A percentile compares a stretch with the other conserved stretches of the same genome.
These are phyloP conservation scores for Emydoidea blandingii DNA, from an alignment of 2,797 vertebrate species.

Conservation along the genomic window DNA sequence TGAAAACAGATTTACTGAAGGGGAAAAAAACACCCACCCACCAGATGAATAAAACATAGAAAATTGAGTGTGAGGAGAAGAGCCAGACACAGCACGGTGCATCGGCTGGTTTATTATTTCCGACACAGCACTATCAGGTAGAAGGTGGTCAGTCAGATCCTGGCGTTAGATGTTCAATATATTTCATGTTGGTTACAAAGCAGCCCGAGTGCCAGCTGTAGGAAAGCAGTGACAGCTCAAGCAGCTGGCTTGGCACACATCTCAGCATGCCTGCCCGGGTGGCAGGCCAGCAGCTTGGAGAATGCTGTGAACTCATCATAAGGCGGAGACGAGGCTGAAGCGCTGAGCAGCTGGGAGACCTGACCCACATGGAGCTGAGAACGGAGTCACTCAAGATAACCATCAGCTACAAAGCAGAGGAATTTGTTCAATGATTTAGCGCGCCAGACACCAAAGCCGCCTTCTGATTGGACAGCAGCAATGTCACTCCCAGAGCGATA, in stretches of 20 bases:
- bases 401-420: not conserved
- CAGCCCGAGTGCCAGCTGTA: not conserved
- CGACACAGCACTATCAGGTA: not conserved
- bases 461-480: not conserved
- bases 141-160: not conserved
- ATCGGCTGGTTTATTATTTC: not conserved
- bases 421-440: not conserved
- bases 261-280: not conserved
- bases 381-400: not conserved
- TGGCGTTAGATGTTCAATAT: too few species aligned
- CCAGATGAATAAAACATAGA: not conserved
- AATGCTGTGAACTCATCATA: not conserved
- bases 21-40: not conserved
- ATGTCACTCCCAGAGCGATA: not conserved
- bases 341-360: not conserved
- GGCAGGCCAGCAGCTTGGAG: not conserved
- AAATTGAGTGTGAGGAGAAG: not conserved
- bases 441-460: not conserved
- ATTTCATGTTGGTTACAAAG: too few species aligned
- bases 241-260: not conserved
- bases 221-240: not conserved
- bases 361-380: not conserved
- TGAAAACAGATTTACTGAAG: not conserved
- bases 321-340: not conserved
- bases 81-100: not conserved